phyloP scores from a whole-genome alignment of 2,113 vertebrate genomes.

The Amblyornis subalaris region DNA sequence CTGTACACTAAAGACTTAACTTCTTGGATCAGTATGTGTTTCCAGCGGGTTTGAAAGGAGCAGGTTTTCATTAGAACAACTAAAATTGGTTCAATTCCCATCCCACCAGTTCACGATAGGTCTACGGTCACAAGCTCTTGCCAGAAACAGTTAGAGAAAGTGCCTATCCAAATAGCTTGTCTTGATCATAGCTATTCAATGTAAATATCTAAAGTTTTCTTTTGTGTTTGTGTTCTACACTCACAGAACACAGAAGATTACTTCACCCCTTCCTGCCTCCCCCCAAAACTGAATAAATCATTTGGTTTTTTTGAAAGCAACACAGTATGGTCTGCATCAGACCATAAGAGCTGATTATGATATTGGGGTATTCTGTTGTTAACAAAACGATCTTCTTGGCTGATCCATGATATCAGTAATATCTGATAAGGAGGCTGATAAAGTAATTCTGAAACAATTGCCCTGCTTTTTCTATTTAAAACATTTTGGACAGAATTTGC shows the following conservation, averaged over 20 bases:
- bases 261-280: rapidly evolving
- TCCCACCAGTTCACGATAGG: neutral
- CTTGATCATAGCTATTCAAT: neutral
- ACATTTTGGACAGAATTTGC: neutral
- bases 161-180: neutral
- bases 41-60: neutral
- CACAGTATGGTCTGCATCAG: neutral
- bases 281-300: rapidly evolving
- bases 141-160: neutral
- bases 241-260: neutral
- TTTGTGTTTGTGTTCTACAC: neutral
- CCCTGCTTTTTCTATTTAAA: neutral
- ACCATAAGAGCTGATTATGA: neutral
- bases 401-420: neutral
- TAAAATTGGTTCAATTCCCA: neutral
- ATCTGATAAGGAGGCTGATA: no score
- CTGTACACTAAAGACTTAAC: neutral
- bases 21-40: neutral
- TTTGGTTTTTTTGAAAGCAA: neutral
- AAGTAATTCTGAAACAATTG: neutral
- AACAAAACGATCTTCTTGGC: neutral
- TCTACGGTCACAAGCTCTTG: neutral
- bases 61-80: neutral
- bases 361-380: neutral
- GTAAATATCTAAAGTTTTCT: neutral